Evolutionary conservation across 2,113 vertebrate genomes (phyloP).

Genomic region (Arizona elegans): DNA sequence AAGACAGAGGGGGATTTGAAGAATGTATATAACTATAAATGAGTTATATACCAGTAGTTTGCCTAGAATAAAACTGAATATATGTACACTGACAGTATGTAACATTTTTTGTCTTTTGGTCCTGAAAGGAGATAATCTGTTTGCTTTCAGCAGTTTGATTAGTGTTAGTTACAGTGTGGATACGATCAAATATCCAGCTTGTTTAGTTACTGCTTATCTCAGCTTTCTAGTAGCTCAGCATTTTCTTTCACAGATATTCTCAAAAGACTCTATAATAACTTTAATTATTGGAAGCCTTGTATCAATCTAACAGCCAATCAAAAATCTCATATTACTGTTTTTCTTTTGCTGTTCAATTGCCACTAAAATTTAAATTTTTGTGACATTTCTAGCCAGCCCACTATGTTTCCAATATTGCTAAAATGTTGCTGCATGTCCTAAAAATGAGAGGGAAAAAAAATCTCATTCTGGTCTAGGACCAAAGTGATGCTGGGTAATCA

Average conservation of each 20-base stretch:
- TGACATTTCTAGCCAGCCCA: neutral
- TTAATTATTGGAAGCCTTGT: neutral
- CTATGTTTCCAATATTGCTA: neutral
- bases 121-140: neutral
- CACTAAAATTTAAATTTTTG: neutral
- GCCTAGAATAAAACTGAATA: neutral
- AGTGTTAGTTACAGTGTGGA: neutral
- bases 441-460: neutral
- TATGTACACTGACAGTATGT: neutral
- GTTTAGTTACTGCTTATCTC: constrained; percentile 4
- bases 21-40: neutral
- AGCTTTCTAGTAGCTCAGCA: neutral
- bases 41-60: neutral
- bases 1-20: neutral
- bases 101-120: neutral
- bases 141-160: constrained; percentile 1
- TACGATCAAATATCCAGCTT: neutral
- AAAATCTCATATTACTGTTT: neutral
- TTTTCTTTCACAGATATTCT: neutral
- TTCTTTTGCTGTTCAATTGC: neutral
- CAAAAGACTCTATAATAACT: constrained; percentile 8
- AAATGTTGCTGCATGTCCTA: neutral
- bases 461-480: neutral
- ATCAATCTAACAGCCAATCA: neutral
- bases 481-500: neutral